Conservation (phyloP, 2,797 vertebrate genomes). For the Varecia variegata region DNA sequence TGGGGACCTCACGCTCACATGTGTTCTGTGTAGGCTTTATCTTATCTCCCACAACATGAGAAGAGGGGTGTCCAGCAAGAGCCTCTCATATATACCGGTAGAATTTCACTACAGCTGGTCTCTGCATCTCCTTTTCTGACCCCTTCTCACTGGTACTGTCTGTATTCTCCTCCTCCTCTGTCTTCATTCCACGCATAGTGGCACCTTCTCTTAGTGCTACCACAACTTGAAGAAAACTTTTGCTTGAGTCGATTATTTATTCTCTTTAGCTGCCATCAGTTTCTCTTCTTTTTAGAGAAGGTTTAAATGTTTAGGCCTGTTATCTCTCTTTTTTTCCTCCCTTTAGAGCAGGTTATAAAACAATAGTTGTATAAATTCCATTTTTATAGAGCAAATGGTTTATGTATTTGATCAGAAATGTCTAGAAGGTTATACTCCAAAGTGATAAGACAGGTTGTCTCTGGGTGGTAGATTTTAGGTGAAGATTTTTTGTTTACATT, state of each 20-base stretch:
- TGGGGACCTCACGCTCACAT: background rate
- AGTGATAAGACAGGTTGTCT: constrained; percentile 6
- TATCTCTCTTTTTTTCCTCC: background rate
- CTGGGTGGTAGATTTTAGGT: constrained; percentile 4
- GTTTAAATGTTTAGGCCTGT: constrained; percentile 1
- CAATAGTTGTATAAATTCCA: background rate
- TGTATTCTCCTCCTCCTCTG: background rate
- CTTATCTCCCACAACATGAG: constrained; percentile 63
- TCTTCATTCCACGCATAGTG: background rate
- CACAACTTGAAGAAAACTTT: background rate
- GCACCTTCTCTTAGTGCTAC: background rate
- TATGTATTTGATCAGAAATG: background rate
- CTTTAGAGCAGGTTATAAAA: constrained; percentile 32
- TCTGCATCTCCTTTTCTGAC: background rate
- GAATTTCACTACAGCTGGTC: constrained; percentile 62
- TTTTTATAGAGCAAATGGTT: constrained; percentile 4
- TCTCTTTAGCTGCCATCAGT: background rate
- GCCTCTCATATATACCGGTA: constrained; percentile 17
- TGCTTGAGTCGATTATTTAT: background rate
- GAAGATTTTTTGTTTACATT: constrained; percentile 45
- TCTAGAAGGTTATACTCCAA: background rate
- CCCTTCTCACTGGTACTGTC: background rate
- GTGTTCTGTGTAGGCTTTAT: background rate
- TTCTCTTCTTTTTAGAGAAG: constrained; percentile 29
- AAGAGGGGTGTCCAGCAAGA: background rate